Conservation (phyloP, 2,888 invertebrate species). For the Maniola hyperantus region DNA sequence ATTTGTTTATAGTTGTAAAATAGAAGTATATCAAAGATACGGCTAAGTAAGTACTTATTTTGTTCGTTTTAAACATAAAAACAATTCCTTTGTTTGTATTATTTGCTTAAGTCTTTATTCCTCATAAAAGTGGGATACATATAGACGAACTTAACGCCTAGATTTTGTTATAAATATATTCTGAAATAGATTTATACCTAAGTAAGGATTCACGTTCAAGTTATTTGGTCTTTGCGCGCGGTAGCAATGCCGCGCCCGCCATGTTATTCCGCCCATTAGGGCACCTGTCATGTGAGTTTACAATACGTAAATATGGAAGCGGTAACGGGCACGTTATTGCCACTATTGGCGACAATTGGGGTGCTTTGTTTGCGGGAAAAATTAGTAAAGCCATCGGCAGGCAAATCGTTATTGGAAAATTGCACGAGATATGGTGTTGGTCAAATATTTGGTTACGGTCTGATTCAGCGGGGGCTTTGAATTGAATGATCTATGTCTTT, state of each 20-base stretch:
- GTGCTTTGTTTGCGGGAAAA: slow-evolving; percentile 69
- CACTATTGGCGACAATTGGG: slow-evolving; percentile 70
- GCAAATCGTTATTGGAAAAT: slow-evolving; percentile 48
- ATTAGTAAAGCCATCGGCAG: slow-evolving; percentile 56
- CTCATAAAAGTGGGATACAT: too few species aligned
- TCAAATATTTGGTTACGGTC: slow-evolving; percentile 30
- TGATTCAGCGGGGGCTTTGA: slow-evolving; percentile 15
- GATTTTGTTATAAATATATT: not conserved
- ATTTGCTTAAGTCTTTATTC: too few species aligned
- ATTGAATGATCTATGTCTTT: not conserved
- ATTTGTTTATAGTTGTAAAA: too few species aligned
- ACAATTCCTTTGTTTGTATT: too few species aligned
- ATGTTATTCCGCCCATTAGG: slow-evolving; percentile 80
- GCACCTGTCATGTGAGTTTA: slow-evolving; percentile 82
- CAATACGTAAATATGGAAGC: slow-evolving; percentile 81
- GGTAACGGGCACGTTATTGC: slow-evolving; percentile 66
- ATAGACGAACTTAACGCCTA: too few species aligned
- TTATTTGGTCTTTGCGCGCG: slow-evolving; percentile 49
- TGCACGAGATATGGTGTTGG: slow-evolving; percentile 29
- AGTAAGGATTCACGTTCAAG: not conserved
- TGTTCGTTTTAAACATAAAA: too few species aligned
- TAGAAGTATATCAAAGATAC: too few species aligned
- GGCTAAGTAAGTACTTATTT: too few species aligned
- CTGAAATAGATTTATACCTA: not conserved
- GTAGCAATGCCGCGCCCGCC: slow-evolving; percentile 69